phyloP scores from a whole-genome alignment of 2,888 invertebrate species.

The Hemaris fuciformis region DNA sequence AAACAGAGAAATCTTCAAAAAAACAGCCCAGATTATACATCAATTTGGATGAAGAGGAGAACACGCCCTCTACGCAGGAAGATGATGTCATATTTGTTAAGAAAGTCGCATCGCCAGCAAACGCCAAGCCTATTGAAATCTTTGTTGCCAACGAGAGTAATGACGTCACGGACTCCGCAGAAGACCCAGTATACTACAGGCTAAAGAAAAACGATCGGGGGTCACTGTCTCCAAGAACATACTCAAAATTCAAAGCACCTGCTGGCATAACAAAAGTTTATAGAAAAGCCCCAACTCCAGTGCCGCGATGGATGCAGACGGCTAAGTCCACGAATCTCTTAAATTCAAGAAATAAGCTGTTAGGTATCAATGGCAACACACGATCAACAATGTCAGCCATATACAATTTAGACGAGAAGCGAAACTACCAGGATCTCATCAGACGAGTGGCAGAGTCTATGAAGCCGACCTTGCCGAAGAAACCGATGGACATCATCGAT shows the following conservation, averaged over 20 bases:
- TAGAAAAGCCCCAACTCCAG: constrained; percentile 49
- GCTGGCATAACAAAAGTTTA: constrained; percentile 66
- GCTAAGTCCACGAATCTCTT: constrained; percentile 49
- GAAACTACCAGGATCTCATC: constrained; percentile 79
- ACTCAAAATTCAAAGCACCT: constrained; percentile 60
- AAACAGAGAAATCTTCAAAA: constrained; percentile 41
- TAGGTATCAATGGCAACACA: constrained; percentile 56
- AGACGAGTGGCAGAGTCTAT: constrained; percentile 56
- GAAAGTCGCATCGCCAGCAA: constrained; percentile 53
- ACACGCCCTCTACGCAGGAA: constrained; percentile 35
- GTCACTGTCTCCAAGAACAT: constrained; percentile 51
- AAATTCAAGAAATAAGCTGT: constrained; percentile 47
- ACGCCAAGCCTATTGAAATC: constrained; percentile 54
- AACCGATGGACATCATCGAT: constrained; percentile 53
- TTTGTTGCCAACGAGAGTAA: constrained; percentile 42
- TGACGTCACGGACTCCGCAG: constrained; percentile 35
- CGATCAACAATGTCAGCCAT: constrained; percentile 71
- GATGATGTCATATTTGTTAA: constrained; percentile 70
- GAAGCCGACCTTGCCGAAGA: constrained; percentile 44
- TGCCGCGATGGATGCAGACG: constrained; percentile 63
- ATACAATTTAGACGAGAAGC: constrained; percentile 81
- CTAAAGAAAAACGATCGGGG: constrained; percentile 53
- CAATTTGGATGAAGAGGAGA: constrained; percentile 57
- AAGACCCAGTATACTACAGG: constrained; percentile 52
- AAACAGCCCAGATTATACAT: constrained; percentile 58